Evolutionary conservation across 2,888 invertebrate genomes (phyloP), one percentile per base, ranked within the genome.

Genomic region (Caenorhabditis becei): DNA sequence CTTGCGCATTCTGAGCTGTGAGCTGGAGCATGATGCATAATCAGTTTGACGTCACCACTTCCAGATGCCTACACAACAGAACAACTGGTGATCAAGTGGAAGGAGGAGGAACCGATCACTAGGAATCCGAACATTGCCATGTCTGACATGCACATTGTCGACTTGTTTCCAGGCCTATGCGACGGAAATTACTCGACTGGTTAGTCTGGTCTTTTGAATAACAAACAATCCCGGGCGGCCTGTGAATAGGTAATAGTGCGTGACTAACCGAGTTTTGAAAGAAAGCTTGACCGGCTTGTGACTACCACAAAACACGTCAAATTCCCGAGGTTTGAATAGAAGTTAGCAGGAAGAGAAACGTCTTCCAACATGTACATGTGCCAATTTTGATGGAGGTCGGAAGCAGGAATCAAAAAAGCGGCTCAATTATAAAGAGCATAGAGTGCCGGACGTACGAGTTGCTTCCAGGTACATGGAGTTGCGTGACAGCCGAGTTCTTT

Each of bases 401-500:
- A 75, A 75, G 66, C 66, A 53, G 53, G 41, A 61, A 75, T 66
- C 66, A 58, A 61, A 75, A 75, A 75, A 66, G 75, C 66, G 54
- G 47, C 37, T 53, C 75, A 75, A 75, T 75, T 75, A 75, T 75
- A 75, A 44, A 75, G 75, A 75, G 66, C 75, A 75, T 28, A 75
- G 75, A 66, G 59, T 59, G 59, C 24, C 3, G 37, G 11, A 28
- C 8, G 24, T 28, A 54, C 24, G n/a, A 18, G 14, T 7, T 56
- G n/a, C 44, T 79, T 83, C 35, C 77, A 91, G 91, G 91, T 26
- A 83, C 92, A 83, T 93, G 93, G 92, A 92, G 92, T 82, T 93
- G 93, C 83, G 91, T 93, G 18, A 92, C 92, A 37, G 93, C 93
- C 0, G 92, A 92, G 80, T 93, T 93, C 86, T 92, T 92, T 82